Conservation (phyloP, 2,888 invertebrate genomes). For the Caenorhabditis parvicauda region DNA sequence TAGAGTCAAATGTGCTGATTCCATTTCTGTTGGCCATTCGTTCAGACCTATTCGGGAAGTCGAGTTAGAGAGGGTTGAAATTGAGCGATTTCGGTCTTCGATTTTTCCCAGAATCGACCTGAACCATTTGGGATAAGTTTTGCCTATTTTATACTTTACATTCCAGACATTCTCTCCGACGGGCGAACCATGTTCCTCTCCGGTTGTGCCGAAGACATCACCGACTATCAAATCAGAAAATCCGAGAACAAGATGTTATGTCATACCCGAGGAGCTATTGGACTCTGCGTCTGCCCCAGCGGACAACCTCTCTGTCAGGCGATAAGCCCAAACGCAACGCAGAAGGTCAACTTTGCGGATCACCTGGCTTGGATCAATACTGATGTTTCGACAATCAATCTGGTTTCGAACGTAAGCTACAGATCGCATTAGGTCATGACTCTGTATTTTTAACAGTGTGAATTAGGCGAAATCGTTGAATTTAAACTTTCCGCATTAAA, state of each 20-base stretch:
- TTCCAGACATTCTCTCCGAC: constrained; percentile 29
- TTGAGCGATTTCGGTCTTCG: too few species aligned
- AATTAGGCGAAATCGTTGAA: too few species aligned
- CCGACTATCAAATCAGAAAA: constrained; percentile 21
- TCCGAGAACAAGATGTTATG: constrained; percentile 20
- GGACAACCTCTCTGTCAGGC: constrained; percentile 18
- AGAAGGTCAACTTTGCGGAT: constrained; percentile 11
- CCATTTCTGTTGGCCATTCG: too few species aligned
- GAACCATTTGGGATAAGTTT: too few species aligned
- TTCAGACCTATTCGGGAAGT: too few species aligned
- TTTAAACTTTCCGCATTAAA: too few species aligned
- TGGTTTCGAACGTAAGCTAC: constrained; percentile 25
- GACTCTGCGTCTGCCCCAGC: constrained; percentile 24
- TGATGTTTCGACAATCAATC: constrained; percentile 21
- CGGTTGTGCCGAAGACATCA: constrained; percentile 32
- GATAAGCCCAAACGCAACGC: constrained; percentile 14
- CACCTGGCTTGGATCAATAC: constrained; percentile 23
- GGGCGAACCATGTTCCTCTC: constrained; percentile 30
- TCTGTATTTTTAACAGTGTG: too few species aligned
- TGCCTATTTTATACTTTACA: too few species aligned
- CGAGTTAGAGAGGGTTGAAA: too few species aligned
- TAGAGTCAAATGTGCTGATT: too few species aligned
- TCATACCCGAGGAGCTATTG: constrained; percentile 24
- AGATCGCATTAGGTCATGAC: too few species aligned
- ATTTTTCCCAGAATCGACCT: too few species aligned